Percentiles rank a stretch among this genome's conserved stretches.
phyloP scores from a whole-genome alignment of 2,888 invertebrate species.

The Aphidius colemani region DNA sequence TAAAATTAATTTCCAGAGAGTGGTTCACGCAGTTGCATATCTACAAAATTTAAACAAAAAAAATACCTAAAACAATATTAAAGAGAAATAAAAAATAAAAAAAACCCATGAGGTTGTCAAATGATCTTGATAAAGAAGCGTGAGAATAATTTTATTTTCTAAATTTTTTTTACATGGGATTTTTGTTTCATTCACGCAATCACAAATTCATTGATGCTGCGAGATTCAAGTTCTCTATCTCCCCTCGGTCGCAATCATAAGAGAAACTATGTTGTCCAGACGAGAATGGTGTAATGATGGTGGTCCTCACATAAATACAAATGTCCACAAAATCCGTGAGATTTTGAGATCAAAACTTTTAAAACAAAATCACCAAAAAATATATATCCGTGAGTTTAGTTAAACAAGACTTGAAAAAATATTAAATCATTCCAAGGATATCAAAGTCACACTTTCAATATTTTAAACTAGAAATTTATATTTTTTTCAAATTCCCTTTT shows the following conservation, averaged over 20 bases:
- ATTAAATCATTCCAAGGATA: constrained; percentile 42
- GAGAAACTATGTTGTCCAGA: constrained; percentile 51
- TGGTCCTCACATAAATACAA: constrained; percentile 50
- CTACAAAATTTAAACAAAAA: too few species aligned
- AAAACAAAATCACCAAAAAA: too few species aligned
- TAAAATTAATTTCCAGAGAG: too few species aligned
- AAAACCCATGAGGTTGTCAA: too few species aligned
- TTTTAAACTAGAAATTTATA: not conserved
- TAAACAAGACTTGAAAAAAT: too few species aligned
- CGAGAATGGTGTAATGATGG: constrained; percentile 57
- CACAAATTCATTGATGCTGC: constrained; percentile 55
- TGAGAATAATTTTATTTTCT: not conserved
- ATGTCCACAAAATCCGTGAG: too few species aligned
- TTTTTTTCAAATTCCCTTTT: not conserved
- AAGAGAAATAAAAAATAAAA: too few species aligned
- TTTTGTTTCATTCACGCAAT: constrained; percentile 57
- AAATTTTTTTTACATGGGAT: constrained; percentile 10
- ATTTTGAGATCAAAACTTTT: too few species aligned
- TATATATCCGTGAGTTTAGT: too few species aligned
- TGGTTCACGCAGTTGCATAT: too few species aligned
- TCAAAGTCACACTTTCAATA: constrained; percentile 23
- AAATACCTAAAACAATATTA: too few species aligned
- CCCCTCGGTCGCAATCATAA: constrained; percentile 38
- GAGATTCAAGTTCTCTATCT: constrained; percentile 23
- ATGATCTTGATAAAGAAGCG: too few species aligned